phyloP scores from a whole-genome alignment of 1,140 invertebrate genomes.

The Pinna nobilis region DNA sequence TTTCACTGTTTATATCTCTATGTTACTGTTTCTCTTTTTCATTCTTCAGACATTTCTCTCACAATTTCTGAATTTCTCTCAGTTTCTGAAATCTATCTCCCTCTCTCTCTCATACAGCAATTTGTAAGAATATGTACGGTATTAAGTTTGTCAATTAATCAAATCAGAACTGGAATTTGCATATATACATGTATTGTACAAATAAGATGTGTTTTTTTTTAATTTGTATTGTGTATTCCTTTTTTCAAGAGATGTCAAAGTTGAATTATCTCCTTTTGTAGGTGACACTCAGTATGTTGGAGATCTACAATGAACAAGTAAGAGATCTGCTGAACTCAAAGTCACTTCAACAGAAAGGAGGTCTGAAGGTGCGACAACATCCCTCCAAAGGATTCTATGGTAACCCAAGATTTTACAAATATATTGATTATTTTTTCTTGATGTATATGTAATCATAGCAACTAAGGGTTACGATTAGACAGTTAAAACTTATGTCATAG shows the following conservation, averaged over 20 bases:
- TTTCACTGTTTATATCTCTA: no score
- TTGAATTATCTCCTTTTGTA: constrained; percentile 53
- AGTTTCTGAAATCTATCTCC: no score
- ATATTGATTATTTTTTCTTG: neutral
- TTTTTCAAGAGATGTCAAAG: neutral
- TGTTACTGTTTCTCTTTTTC: no score
- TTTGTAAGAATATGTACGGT: no score
- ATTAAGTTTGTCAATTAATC: no score
- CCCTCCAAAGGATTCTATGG: constrained; percentile 81
- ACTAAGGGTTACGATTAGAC: no score
- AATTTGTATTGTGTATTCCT: neutral
- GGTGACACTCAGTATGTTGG: constrained; percentile 80
- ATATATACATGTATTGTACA: no score
- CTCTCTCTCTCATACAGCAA: no score
- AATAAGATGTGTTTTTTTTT: neutral
- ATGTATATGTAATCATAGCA: neutral
- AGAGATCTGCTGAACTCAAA: constrained; percentile 77
- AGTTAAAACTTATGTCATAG: no score
- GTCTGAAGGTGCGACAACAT: constrained; percentile 80
- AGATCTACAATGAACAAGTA: constrained; percentile 82
- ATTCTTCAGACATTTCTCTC: no score
- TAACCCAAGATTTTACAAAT: constrained; percentile 70
- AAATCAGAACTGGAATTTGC: no score
- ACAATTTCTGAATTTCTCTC: no score
- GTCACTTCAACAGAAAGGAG: constrained; percentile 74